Conservation (phyloP, 2,113 vertebrate species). For the Macquaria ambigua region DNA sequence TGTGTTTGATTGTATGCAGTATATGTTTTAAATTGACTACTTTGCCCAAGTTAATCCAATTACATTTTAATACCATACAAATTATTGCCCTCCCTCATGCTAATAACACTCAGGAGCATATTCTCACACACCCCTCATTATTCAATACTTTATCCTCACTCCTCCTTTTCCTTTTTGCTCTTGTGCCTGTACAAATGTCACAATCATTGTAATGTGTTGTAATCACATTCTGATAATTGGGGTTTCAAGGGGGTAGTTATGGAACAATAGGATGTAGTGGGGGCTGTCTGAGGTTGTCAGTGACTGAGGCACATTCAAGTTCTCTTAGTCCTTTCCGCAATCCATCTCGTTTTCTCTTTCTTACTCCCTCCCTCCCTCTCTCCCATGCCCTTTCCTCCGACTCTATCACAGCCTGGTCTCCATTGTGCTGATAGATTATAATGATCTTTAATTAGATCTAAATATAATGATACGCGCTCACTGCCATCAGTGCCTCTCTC, state of each 20-base stretch:
- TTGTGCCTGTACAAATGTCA: slow-evolving; percentile 31
- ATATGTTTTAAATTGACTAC: slow-evolving; percentile 5
- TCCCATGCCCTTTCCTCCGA: slow-evolving; percentile 33
- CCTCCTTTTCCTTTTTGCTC: slow-evolving; percentile 18
- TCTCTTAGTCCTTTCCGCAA: slow-evolving; percentile 12
- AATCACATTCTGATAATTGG: slow-evolving; percentile 72
- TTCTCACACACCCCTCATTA: slow-evolving; percentile 56
- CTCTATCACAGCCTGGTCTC: slow-evolving; percentile 67
- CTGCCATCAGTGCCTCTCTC: slow-evolving; percentile 71
- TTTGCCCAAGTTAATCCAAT: slow-evolving; percentile 48
- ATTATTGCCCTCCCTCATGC: slow-evolving; percentile 1
- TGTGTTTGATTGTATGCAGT: neutral
- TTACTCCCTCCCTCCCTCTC: slow-evolving; percentile 33
- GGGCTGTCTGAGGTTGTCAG: slow-evolving; percentile 34
- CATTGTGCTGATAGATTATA: slow-evolving; percentile 81
- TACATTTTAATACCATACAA: slow-evolving; percentile 26
- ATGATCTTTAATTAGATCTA: slow-evolving; percentile 85
- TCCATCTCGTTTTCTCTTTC: slow-evolving; percentile 31
- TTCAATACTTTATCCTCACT: slow-evolving; percentile 46
- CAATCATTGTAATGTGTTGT: slow-evolving; percentile 64
- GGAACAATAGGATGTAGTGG: slow-evolving; percentile 42
- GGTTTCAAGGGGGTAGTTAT: slow-evolving; percentile 54
- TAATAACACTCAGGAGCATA: slow-evolving; percentile 33
- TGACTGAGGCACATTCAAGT: slow-evolving; percentile 38
- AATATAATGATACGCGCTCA: slow-evolving; percentile 76